These are phyloP conservation scores for Arnoldichthys spilopterus DNA, from an alignment of 2,797 vertebrate genomes.

Conservation along the genomic window DNA sequence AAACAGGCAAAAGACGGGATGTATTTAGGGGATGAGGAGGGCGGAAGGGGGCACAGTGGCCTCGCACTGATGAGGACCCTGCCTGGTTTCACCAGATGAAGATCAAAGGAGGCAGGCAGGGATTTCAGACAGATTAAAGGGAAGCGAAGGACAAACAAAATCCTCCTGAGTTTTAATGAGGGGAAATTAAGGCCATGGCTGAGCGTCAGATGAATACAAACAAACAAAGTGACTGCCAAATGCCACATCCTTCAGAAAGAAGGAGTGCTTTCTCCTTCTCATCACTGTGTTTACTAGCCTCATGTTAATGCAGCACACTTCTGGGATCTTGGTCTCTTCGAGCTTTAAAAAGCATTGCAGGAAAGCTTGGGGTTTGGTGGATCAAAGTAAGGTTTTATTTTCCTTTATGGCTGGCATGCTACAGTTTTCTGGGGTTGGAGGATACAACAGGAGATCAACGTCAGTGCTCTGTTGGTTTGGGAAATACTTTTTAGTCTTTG, in stretches of 20 bases:
- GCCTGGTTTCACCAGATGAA: slow-evolving; percentile 40
- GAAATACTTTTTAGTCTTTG: not conserved
- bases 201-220: slow-evolving; percentile 37
- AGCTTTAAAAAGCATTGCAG: not conserved
- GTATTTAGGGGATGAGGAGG: not conserved
- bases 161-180: slow-evolving; percentile 52
- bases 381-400: not conserved
- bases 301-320: not conserved
- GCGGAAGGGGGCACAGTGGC: not conserved
- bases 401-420: not conserved
- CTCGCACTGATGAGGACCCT: slow-evolving; percentile 10
- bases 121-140: slow-evolving; percentile 57
- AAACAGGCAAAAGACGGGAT: not conserved
- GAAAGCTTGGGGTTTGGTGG: not conserved
- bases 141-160: slow-evolving; percentile 55
- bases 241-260: not conserved
- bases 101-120: slow-evolving; percentile 52
- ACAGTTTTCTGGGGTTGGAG: not conserved
- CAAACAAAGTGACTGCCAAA: slow-evolving; percentile 23
- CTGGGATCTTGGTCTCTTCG: not conserved
- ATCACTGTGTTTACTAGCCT: slow-evolving; percentile 2
- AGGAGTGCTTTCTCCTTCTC: not conserved
- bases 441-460: not conserved
- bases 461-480: not conserved
- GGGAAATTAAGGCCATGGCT: slow-evolving; percentile 49